Conservation (phyloP, 2,113 vertebrate genomes). For the Pardalotus punctatus region DNA sequence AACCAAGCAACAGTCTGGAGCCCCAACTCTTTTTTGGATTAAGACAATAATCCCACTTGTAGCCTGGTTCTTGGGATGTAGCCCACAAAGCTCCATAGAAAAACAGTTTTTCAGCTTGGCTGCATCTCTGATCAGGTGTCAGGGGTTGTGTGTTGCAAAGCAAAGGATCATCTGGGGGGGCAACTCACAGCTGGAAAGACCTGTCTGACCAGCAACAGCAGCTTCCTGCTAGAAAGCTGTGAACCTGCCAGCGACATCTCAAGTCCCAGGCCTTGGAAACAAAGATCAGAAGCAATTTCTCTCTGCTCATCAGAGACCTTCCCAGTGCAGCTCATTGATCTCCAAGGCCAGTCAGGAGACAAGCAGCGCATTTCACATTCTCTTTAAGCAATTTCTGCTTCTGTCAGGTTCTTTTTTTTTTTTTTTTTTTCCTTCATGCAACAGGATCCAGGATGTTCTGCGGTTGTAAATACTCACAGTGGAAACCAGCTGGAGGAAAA, state of each 20-base stretch:
- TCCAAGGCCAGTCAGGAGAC: background rate
- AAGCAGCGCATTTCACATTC: background rate
- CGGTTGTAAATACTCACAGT: background rate
- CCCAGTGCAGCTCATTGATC: background rate
- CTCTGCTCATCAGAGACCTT: background rate
- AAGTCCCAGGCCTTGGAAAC: background rate
- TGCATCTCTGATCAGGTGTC: background rate
- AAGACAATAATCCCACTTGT: background rate
- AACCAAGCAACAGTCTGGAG: background rate
- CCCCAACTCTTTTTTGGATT: background rate
- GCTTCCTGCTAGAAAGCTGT: background rate
- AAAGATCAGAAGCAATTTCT: background rate
- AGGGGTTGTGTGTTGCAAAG: background rate
- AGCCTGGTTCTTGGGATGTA: background rate
- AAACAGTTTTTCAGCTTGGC: background rate
- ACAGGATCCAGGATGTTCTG: background rate
- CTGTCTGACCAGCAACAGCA: background rate
- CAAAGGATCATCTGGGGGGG: background rate
- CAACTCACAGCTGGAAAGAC: background rate
- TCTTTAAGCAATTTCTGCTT: background rate
- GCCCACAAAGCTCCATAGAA: accelerated
- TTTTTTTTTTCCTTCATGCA: no score
- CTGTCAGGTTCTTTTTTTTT: background rate
- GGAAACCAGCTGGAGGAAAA: background rate
- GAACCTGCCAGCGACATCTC: background rate